Percentiles rank a stretch among this genome's conserved stretches.
Conservation (phyloP, 2,888 invertebrate species). For the Pseudeuparius sepicola region DNA sequence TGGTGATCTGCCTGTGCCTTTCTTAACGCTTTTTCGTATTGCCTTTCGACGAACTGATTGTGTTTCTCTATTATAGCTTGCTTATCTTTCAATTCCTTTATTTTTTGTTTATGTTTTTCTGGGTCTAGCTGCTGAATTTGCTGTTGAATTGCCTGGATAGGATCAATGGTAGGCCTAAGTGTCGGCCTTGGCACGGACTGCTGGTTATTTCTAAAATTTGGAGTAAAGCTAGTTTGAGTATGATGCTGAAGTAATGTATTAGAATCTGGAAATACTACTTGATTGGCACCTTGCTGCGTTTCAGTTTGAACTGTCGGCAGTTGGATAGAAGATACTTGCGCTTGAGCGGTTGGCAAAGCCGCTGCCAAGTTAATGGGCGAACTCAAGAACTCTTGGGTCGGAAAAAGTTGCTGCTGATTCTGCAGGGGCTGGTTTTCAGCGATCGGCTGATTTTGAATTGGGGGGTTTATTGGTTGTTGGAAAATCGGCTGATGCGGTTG, state of each 20-base stretch:
- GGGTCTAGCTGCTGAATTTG: conserved; percentile 37
- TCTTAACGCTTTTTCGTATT: conserved; percentile 67
- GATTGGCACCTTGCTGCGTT: conserved; percentile 13
- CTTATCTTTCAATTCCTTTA: conserved; percentile 61
- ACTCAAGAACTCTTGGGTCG: too few relatives aligned
- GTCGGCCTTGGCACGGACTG: conserved; percentile 15
- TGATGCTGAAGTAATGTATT: conserved; percentile 32
- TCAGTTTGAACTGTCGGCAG: conserved; percentile 21
- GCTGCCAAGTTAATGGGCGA: too few relatives aligned
- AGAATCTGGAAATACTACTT: conserved; percentile 18
- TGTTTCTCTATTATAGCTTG: conserved; percentile 65
- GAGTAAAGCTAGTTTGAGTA: conserved; percentile 36
- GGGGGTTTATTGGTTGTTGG: conserved; percentile 6
- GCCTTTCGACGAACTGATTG: conserved; percentile 67
- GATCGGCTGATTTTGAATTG: too few relatives aligned
- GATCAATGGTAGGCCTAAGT: conserved; percentile 28
- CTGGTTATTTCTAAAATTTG: conserved; percentile 24
- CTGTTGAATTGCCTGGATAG: conserved; percentile 28
- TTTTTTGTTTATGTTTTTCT: conserved; percentile 51
- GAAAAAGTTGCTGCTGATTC: conserved; percentile 27
- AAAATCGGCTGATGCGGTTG: conserved; percentile 10
- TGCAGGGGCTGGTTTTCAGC: conserved; percentile 9
- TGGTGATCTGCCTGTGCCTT: conserved; percentile 64
- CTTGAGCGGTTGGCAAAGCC: conserved; percentile 21
- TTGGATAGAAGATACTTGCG: conserved; percentile 16